Base-by-base conservation (phyloP, 2,888 invertebrate genomes). In the Neocrepidodera transversa region DNA sequence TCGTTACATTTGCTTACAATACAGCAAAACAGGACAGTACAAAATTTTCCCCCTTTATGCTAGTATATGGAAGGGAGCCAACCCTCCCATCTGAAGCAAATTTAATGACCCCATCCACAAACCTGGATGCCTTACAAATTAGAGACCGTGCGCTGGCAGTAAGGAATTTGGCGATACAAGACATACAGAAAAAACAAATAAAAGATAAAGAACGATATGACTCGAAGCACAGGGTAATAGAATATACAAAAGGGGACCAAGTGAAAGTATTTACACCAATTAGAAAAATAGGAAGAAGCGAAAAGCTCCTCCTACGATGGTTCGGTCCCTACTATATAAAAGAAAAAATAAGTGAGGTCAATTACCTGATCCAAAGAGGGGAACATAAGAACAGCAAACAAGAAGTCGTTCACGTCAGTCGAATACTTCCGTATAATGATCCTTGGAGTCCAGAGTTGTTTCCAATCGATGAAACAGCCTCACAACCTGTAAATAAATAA, bases 241-340 rank as follows among this genome's bases (percentile, higher is more conserved):
- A n/a, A n/a, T n/a, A n/a, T n/a, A n/a, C n/a, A n/a, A n/a, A n/a
- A n/a, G n/a, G n/a, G n/a, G n/a, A n/a, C n/a, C n/a, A n/a, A 23
- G 26, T 23, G 5, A 23, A 23, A 23, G 26, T 23, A 3, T 23
- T 23, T 7, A 23, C 26, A 3, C 64, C 64, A 7, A 43, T 61
- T 5, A n/a, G 62, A 5, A 57, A 53, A 36, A 45, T 63, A 23
- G 64, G 66, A 16, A 52, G 38, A 54, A 63, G 50, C 23, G 60
- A 63, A 38, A 66, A 66, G 51, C 38, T 63, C 5, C 47, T 63
- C 10, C 32, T 62, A 6, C 50, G 55, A 43, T 65, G 63, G 60
- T 58, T 49, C 30, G 65, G 65, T 20, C 63, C 63, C 0, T 65
- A 58, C 36, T 32, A 28, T 18, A 47, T 64, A 7, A 11, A 49